Conservation (phyloP, 2,888 invertebrate species). For the Troides aeacus region DNA sequence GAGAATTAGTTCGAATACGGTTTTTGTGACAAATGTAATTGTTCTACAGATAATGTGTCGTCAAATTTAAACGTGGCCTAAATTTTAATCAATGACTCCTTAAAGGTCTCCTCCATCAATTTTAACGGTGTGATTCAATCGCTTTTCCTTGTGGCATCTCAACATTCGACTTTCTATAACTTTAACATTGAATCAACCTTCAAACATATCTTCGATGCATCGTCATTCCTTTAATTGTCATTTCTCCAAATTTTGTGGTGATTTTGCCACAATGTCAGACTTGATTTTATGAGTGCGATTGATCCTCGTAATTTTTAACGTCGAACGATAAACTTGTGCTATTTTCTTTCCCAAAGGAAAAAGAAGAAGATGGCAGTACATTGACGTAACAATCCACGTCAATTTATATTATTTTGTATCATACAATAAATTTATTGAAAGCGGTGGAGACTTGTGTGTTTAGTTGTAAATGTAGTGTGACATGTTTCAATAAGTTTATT, state of each 20-base stretch:
- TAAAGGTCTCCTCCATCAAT: constrained; percentile 1
- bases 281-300: constrained; percentile 35
- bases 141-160: constrained; percentile 28
- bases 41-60: constrained; percentile 10
- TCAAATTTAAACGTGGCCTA: not conserved
- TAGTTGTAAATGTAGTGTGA: not conserved
- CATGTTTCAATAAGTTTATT: constrained; percentile 34
- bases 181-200: not conserved
- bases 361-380: constrained; percentile 44
- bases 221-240: not conserved
- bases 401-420: constrained; percentile 38
- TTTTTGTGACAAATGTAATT: constrained; percentile 21
- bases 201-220: not conserved
- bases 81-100: constrained; percentile 8
- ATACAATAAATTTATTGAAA: constrained; percentile 36
- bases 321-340: constrained; percentile 55
- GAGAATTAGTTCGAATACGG: constrained; percentile 27
- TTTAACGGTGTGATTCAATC: constrained; percentile 33
- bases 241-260: constrained; percentile 27
- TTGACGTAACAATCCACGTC: constrained; percentile 35
- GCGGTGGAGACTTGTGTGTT: constrained; percentile 4
- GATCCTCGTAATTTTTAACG: constrained; percentile 30
- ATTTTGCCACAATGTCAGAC: constrained; percentile 43
- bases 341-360: constrained; percentile 66
- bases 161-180: not conserved